These are phyloP conservation scores for Pseudotriccus pelzelni DNA, from an alignment of 2,797 vertebrate genomes.

Conservation along the genomic window DNA sequence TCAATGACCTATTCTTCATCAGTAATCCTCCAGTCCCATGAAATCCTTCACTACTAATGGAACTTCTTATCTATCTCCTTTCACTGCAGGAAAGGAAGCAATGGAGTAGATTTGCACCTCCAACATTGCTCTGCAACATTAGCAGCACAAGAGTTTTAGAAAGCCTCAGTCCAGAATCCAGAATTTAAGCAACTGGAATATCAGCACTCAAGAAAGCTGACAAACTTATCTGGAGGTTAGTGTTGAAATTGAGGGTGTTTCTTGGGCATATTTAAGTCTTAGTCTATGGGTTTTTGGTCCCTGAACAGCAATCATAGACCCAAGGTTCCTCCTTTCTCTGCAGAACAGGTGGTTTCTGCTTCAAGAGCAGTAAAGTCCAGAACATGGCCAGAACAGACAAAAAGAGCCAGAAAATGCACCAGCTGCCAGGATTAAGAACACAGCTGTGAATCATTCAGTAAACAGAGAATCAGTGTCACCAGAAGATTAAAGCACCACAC, in stretches of 20 bases:
- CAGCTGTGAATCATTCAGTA: slow-evolving; percentile 37
- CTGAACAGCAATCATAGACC: not conserved
- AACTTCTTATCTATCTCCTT: not conserved
- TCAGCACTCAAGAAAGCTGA: not conserved
- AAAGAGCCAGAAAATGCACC: not conserved
- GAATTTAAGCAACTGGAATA: not conserved
- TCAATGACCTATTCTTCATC: not conserved
- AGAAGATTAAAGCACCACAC: not conserved
- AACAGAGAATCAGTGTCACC: not conserved
- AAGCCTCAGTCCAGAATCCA: not conserved
- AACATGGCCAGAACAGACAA: not conserved
- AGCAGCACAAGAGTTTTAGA: not conserved
- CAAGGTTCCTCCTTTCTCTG: not conserved
- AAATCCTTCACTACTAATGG: not conserved
- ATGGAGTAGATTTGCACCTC: not conserved
- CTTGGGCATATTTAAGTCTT: not conserved
- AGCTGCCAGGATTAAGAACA: slow-evolving; percentile 28
- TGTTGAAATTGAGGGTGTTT: not conserved
- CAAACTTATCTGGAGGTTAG: not conserved
- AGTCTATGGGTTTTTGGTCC: not conserved
- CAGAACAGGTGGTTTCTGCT: not conserved
- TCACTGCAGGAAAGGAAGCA: not conserved
- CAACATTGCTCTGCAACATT: not conserved
- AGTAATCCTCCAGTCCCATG: accelerated
- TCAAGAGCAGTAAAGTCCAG: not conserved